Evolutionary conservation across 2,888 invertebrate species (phyloP).

Genomic region (Lacanobia wlatinum): DNA sequence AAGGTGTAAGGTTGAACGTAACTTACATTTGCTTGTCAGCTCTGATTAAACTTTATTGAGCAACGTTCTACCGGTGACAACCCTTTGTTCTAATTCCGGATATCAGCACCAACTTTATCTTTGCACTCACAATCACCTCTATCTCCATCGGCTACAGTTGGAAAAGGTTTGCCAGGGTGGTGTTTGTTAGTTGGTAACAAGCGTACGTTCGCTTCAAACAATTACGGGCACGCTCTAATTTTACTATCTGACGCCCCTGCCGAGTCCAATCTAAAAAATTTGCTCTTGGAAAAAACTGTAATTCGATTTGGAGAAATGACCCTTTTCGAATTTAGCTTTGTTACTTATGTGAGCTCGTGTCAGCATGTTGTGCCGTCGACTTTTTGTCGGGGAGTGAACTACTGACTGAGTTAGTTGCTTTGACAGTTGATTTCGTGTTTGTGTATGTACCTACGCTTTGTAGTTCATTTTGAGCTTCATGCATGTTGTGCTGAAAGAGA

Average conservation of each 20-base stretch:
- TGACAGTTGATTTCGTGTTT: constrained; percentile 13
- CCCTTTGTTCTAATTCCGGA: constrained; percentile 84
- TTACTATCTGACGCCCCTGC: constrained; percentile 78
- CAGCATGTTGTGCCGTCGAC: constrained; percentile 48
- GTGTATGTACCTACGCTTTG: constrained; percentile 18
- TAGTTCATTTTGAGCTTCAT: constrained; percentile 10
- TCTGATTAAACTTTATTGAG: constrained; percentile 85
- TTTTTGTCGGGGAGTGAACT: constrained; percentile 41
- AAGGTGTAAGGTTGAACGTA: constrained; percentile 66
- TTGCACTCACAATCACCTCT: constrained; percentile 47
- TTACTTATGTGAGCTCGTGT: constrained; percentile 66
- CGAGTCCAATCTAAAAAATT: constrained; percentile 76
- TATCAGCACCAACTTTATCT: constrained; percentile 68
- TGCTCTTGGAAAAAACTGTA: constrained; percentile 71
- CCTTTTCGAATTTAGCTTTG: constrained; percentile 68
- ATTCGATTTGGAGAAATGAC: constrained; percentile 77
- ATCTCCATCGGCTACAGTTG: constrained; percentile 49
- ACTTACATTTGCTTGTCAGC: constrained; percentile 76
- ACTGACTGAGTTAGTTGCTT: constrained; percentile 21
- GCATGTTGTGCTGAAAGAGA: not conserved
- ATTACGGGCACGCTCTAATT: constrained; percentile 82
- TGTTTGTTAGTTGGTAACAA: constrained; percentile 58
- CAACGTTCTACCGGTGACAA: constrained; percentile 80
- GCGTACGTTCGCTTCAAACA: constrained; percentile 76
- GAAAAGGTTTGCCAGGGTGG: constrained; percentile 23